Conservation (phyloP, 1,140 invertebrate species). For the Apocrypta bakeri region DNA sequence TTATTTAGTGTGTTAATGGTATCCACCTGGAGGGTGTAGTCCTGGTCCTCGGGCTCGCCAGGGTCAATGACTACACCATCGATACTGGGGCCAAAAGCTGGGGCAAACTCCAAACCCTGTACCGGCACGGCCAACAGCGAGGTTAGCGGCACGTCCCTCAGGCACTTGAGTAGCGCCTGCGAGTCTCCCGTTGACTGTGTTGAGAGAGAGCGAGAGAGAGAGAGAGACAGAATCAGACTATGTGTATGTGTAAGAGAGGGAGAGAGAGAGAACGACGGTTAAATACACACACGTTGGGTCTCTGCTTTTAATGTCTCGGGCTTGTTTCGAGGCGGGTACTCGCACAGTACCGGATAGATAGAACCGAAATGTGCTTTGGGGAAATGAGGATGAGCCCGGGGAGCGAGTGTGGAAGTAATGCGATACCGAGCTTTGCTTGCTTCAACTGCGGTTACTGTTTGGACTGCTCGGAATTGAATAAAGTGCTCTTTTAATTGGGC, state of each 20-base stretch:
- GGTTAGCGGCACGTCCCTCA: constrained; percentile 86
- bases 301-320: background rate
- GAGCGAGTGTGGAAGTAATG: background rate
- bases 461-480: background rate
- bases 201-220: background rate
- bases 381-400: background rate
- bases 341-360: background rate
- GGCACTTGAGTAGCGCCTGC: constrained; percentile 83
- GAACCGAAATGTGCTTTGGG: background rate
- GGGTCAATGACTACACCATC: constrained; percentile 93
- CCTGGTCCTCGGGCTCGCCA: constrained; percentile 77
- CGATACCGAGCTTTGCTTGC: background rate
- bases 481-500: background rate
- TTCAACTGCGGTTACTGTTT: no score
- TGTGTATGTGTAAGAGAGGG: no score
- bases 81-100: constrained; percentile 92
- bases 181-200: constrained; percentile 64
- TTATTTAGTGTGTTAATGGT: constrained; percentile 85
- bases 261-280: background rate
- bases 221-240: no score
- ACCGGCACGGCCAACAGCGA: constrained; percentile 84
- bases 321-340: background rate
- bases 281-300: background rate
- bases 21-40: constrained; percentile 72
- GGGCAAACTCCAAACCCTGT: constrained; percentile 86